Conservation (phyloP, 2,113 vertebrate species). For the Onychorhynchus coronatus region DNA sequence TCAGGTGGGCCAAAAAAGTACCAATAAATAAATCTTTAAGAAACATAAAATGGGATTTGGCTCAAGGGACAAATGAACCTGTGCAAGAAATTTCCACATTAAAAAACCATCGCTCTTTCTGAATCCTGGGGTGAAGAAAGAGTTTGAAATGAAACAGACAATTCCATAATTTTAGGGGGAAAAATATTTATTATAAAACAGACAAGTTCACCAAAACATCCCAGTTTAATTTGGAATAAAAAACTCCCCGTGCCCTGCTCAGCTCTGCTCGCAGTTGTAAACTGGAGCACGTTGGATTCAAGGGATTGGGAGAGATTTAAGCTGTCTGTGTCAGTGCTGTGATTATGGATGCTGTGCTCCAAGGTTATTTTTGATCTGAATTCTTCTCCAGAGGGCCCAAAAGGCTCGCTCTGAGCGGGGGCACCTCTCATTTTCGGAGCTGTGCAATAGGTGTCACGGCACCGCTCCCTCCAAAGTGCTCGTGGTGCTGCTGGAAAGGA, state of each 20-base stretch:
- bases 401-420: neutral
- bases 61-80: conserved; percentile 50
- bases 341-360: neutral
- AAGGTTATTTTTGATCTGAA: neutral
- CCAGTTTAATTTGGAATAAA: conserved; percentile 37
- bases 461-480: neutral
- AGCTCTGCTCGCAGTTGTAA: neutral
- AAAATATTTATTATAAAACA: conserved; percentile 73
- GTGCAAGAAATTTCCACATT: conserved; percentile 80
- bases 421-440: too few species aligned
- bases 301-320: neutral
- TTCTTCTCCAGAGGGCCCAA: neutral
- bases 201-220: conserved; percentile 74
- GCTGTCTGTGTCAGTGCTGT: neutral
- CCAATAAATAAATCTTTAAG: conserved; percentile 72
- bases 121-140: conserved; percentile 43
- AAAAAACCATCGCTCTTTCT: conserved; percentile 72
- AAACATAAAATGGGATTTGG: conserved; percentile 69
- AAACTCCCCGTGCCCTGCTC: neutral
- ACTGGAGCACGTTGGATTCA: neutral
- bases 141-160: conserved; percentile 75
- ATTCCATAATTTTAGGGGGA: conserved; percentile 69
- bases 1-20: conserved; percentile 67
- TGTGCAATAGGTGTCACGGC: neutral
- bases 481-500: neutral